Evolutionary conservation across 2,888 invertebrate genomes (phyloP).

Genomic region (Pinctada fucata): DNA sequence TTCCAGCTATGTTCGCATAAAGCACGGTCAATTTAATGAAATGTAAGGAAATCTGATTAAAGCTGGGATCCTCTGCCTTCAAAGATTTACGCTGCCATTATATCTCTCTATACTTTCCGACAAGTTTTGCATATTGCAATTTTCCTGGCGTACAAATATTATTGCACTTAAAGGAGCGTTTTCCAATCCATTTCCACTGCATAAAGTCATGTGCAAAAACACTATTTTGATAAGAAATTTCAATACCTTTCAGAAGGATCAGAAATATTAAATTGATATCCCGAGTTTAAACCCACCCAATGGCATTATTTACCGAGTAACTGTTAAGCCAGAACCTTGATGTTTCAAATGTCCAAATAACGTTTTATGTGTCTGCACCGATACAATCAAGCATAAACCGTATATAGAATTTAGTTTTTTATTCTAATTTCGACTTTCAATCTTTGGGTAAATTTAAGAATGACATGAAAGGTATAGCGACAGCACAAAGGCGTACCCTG

Average conservation of each 20-base stretch:
- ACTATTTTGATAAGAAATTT: constrained; percentile 1
- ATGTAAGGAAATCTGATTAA: neutral
- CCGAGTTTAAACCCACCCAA: no score
- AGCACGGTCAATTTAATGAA: constrained; percentile 1
- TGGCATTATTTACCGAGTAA: no score
- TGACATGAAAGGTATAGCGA: no score
- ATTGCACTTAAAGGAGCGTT: neutral
- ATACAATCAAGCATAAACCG: no score
- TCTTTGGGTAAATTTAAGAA: no score
- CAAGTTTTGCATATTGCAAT: neutral
- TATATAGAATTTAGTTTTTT: no score
- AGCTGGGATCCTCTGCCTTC: neutral
- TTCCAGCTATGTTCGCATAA: neutral
- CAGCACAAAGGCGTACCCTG: no score
- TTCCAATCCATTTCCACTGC: neutral
- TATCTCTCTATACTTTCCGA: neutral
- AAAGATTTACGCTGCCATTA: neutral
- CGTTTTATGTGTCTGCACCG: no score
- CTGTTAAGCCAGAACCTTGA: no score
- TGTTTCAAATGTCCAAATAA: no score
- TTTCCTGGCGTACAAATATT: neutral
- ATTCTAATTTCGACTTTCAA: no score
- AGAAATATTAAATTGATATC: neutral
- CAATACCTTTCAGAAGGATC: neutral
- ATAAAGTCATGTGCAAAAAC: neutral